These are phyloP conservation scores for Rostratula benghalensis DNA, from an alignment of 2,113 vertebrate species.

Conservation along the genomic window DNA sequence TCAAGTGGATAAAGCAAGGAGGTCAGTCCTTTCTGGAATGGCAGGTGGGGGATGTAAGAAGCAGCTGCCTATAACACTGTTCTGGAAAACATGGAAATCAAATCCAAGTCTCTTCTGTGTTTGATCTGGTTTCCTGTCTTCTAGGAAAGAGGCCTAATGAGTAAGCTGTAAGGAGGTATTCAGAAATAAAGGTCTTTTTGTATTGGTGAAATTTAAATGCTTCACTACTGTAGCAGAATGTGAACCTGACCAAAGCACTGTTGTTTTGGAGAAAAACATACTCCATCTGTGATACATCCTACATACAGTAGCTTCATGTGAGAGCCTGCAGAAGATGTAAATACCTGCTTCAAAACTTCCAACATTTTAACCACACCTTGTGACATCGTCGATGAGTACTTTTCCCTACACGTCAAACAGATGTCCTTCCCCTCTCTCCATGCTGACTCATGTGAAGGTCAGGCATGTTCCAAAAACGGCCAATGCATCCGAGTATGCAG, in stretches of 20 bases:
- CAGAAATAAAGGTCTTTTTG: background rate
- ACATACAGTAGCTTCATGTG: background rate
- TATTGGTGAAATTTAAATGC: background rate
- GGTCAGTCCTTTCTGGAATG: background rate
- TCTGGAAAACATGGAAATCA: background rate
- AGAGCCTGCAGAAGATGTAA: background rate
- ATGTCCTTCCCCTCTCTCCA: background rate
- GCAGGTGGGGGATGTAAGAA: background rate
- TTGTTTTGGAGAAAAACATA: background rate
- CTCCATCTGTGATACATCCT: background rate
- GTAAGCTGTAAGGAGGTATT: background rate
- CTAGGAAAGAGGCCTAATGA: background rate
- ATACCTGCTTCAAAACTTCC: background rate
- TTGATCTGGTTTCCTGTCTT: background rate
- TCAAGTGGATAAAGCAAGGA: background rate
- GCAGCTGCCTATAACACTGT: background rate
- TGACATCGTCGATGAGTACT: background rate
- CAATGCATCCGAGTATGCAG: rapidly evolving
- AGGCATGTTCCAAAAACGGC: background rate
- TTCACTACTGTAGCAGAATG: background rate
- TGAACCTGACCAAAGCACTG: background rate
- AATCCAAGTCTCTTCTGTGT: background rate
- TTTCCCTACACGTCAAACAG: background rate
- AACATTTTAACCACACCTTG: background rate
- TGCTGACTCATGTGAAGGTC: background rate